Evolutionary conservation across 1,140 invertebrate genomes (phyloP), one percentile per base, ranked within the genome.

Genomic region (Ceratosolen solmsi): DNA sequence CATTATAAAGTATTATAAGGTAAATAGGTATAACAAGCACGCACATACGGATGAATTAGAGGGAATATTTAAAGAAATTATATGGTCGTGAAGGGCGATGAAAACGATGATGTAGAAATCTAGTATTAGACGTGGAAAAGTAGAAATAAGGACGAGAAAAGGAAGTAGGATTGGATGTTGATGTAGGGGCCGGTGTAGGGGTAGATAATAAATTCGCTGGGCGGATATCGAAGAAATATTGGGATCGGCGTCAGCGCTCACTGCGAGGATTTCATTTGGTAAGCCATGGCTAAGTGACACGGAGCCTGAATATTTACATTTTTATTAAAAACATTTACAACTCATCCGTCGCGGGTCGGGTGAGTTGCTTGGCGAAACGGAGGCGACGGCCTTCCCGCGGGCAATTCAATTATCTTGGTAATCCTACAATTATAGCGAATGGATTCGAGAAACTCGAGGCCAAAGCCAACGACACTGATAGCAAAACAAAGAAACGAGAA

Each of bases 311-410:
- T 84, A 88, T 88, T 88, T 87, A 85, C 86, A 88, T 88, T 88
- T 88, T 88, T 88, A 88, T 88, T 86, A 86, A 86, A 88, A 88
- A 86, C 86, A 86, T 87, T 86, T 86, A 87, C 84, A 87, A 87
- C 81, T 86, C 85, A 83, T 84, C 82, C 83, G 60, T 41, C 65
- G 82, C 54, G 58, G 72, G 75, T 56, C 79, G 49, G 33, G 65
- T 25, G 51, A n/a, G 56, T 78, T 49, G 41, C 25, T 76, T n/a
- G 38, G n/a, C 11, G 11, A 41, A 17, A 17, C 49, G 22, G 25
- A 33, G 49, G 25, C 41, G 70, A 11, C 46, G n/a, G 41, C 46
- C 25, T 30, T 46, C 15, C 56, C 17, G 27, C 72, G 9, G 33
- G 38, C 84, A 85, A 87, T 88, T 88, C 86, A 88, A 88, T 88